A percentile compares a stretch with the other conserved stretches of the same genome.
phyloP scores from a whole-genome alignment of 2,888 invertebrate species.

The Drosophila antonietae region DNA sequence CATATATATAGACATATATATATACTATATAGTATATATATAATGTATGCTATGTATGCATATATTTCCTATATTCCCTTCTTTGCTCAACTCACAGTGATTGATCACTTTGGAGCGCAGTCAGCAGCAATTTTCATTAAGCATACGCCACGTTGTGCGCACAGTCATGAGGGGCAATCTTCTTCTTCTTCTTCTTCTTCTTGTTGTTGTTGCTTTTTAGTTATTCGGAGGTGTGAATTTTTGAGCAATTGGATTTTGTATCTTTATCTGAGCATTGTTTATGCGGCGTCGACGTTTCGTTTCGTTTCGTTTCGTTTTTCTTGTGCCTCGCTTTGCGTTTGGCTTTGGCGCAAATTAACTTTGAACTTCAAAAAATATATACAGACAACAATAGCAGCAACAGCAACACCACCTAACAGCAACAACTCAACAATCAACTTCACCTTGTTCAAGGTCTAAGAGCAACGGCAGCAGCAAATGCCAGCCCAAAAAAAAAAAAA shows the following conservation, averaged over 20 bases:
- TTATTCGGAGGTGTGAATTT: conserved; percentile 68
- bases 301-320: conserved; percentile 44
- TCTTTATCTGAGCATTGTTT: conserved; percentile 75
- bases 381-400: conserved; percentile 22
- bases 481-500: conserved; percentile 28
- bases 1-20: not conserved
- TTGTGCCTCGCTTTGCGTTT: conserved; percentile 28
- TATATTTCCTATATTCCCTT: not conserved
- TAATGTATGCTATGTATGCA: not conserved
- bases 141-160: conserved; percentile 67
- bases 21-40: not conserved
- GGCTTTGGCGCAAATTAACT: conserved; percentile 67
- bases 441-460: conserved; percentile 77
- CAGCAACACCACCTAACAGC: conserved; percentile 20
- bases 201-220: conserved; percentile 21
- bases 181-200: conserved; percentile 11
- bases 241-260: conserved; percentile 64
- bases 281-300: conserved; percentile 39
- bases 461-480: conserved; percentile 69
- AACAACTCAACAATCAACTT: conserved; percentile 75
- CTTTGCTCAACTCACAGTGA: not conserved
- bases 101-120: conserved; percentile 12
- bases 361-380: conserved; percentile 69
- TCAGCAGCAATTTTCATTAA: conserved; percentile 52
- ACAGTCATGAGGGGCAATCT: conserved; percentile 19